Evolutionary conservation across 2,113 vertebrate genomes (phyloP).

Genomic region (Psilopogon haemacephalus): DNA sequence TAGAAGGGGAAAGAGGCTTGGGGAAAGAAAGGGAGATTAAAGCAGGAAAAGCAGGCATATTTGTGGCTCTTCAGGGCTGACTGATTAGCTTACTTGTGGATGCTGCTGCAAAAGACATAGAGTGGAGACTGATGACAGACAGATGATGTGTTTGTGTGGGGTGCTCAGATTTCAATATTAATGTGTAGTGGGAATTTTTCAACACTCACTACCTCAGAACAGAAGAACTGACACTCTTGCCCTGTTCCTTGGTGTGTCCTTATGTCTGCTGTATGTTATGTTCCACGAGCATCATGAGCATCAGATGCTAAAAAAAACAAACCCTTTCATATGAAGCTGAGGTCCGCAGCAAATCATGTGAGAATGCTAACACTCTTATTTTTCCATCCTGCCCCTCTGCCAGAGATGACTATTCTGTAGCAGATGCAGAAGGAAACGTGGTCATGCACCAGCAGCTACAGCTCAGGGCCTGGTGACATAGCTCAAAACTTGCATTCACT

Average conservation of each 20-base stretch:
- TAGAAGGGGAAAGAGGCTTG: not conserved
- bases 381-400: not conserved
- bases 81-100: not conserved
- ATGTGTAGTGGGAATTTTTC: not conserved
- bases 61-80: not conserved
- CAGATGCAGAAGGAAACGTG: not conserved
- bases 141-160: not conserved
- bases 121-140: not conserved
- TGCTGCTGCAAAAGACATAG: not conserved
- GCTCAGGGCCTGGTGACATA: fast-evolving
- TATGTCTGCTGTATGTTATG: not conserved
- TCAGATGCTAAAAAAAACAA: not conserved
- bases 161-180: not conserved
- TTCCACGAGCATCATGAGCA: not conserved
- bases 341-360: not conserved
- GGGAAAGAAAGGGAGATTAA: not conserved
- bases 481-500: not conserved
- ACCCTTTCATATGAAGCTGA: not conserved
- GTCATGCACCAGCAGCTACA: not conserved
- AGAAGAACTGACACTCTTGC: not conserved
- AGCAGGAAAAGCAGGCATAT: not conserved
- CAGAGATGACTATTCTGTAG: not conserved
- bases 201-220: not conserved
- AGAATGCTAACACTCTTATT: not conserved
- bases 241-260: not conserved